These are phyloP conservation scores for Eristalis tenax DNA, from an alignment of 2,888 invertebrate genomes.

Conservation along the genomic window DNA sequence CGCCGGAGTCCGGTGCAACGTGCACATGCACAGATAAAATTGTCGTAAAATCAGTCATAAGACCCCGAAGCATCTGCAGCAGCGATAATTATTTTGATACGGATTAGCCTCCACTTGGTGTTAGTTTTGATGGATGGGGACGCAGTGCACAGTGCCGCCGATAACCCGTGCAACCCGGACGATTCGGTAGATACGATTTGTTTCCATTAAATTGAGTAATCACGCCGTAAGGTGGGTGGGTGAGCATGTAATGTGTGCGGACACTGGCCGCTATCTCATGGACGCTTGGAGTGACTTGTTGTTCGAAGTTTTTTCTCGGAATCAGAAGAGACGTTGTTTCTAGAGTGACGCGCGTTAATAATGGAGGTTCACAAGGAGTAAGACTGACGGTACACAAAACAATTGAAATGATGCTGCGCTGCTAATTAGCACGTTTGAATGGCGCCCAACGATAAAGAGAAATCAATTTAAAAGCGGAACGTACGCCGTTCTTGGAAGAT, in stretches of 20 bases:
- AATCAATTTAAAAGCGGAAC: no score
- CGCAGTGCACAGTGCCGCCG: background rate
- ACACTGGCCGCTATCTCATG: background rate
- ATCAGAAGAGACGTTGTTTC: background rate
- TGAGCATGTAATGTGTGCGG: background rate
- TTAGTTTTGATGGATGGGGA: constrained; percentile 19
- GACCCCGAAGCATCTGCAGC: background rate
- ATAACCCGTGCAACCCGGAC: constrained; percentile 23
- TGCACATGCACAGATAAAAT: constrained; percentile 27
- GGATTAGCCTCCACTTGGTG: constrained; percentile 14
- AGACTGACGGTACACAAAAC: no score
- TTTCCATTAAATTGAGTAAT: constrained; percentile 19
- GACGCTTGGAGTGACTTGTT: background rate
- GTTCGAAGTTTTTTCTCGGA: background rate
- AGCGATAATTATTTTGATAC: constrained; percentile 25
- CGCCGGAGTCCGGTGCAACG: background rate
- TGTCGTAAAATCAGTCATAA: constrained; percentile 33
- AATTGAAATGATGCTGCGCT: no score
- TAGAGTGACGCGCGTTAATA: background rate
- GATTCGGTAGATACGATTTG: constrained; percentile 15
- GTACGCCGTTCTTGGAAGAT: no score
- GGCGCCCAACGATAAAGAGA: no score
- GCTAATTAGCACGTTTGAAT: no score
- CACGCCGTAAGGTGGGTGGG: constrained; percentile 18
- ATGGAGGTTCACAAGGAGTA: no score